Percentiles rank a stretch among this genome's conserved stretches.
phyloP scores from a whole-genome alignment of 2,888 invertebrate species.

The Zaprionus lineosus region DNA sequence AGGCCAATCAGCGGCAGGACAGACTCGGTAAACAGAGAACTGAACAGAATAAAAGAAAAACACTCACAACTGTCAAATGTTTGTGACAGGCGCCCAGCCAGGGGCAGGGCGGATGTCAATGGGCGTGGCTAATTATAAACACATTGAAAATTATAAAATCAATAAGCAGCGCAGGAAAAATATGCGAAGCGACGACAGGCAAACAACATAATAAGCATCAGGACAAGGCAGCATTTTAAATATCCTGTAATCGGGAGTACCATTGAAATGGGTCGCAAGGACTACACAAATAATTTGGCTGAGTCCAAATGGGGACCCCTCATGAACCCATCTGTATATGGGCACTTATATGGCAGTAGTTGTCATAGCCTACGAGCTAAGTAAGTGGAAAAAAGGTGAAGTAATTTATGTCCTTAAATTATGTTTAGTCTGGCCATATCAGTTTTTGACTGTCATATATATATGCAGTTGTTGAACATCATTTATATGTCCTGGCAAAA shows the following conservation, averaged over 20 bases:
- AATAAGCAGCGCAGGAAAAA: conserved; percentile 30
- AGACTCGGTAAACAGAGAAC: not conserved
- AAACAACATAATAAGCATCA: conserved; percentile 16
- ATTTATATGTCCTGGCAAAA: too few species aligned
- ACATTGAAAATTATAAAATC: conserved; percentile 65
- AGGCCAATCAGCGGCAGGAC: conserved; percentile 9
- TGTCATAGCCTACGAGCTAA: too few species aligned
- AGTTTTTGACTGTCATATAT: too few species aligned
- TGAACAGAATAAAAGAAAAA: conserved; percentile 23
- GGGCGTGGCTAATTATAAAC: conserved; percentile 67
- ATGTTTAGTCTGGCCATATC: too few species aligned
- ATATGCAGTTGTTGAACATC: too few species aligned
- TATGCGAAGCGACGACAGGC: conserved; percentile 18
- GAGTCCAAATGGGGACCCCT: not conserved
- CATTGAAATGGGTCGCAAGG: accelerated
- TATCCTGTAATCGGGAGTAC: conserved; percentile 33
- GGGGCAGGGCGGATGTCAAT: conserved; percentile 1
- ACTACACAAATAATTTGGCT: not conserved
- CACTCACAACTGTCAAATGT: conserved; percentile 53
- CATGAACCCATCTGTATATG: too few species aligned
- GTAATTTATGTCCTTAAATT: too few species aligned
- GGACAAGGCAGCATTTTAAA: conserved; percentile 1
- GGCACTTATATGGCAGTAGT: too few species aligned
- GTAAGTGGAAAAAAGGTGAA: too few species aligned
- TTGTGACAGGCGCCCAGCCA: conserved; percentile 43